phyloP scores from a whole-genome alignment of 2,113 vertebrate genomes.

The Hiodon tergisus region DNA sequence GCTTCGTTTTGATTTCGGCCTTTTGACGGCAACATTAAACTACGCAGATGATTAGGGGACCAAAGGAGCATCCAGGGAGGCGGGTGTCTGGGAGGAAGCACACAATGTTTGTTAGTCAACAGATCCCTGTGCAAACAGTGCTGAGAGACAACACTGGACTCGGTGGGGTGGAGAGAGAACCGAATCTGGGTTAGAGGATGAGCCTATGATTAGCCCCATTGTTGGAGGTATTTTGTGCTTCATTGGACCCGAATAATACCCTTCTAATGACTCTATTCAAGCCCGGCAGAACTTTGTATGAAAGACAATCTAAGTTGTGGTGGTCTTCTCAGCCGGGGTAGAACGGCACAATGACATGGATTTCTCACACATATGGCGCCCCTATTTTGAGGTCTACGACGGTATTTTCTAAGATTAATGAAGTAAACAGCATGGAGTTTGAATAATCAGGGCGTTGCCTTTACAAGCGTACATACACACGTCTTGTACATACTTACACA shows the following conservation, averaged over 20 bases:
- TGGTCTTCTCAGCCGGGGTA: conserved; percentile 63
- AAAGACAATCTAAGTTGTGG: conserved; percentile 80
- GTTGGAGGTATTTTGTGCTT: conserved; percentile 79
- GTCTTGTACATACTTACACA: not conserved
- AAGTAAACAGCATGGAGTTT: no score
- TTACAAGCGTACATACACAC: conserved; percentile 5
- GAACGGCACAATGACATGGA: conserved; percentile 62
- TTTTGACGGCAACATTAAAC: no score
- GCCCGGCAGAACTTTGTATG: conserved; percentile 78
- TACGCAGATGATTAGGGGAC: not conserved
- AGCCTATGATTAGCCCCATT: conserved; percentile 79
- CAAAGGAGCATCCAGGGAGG: conserved; percentile 28
- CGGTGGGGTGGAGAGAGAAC: conserved; percentile 51
- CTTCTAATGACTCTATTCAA: conserved; percentile 82
- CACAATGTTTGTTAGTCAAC: conserved; percentile 55
- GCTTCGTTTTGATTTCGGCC: no score
- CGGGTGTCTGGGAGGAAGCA: conserved; percentile 25
- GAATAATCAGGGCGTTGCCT: not conserved
- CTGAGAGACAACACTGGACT: conserved; percentile 54
- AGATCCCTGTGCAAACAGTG: conserved; percentile 43
- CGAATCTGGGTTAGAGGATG: conserved; percentile 50
- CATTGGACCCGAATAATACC: conserved; percentile 77
- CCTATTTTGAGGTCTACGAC: conserved; percentile 52
- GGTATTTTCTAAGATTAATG: conserved; percentile 54
- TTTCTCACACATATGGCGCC: conserved; percentile 63